Evolutionary conservation across 2,888 invertebrate genomes (phyloP).

Genomic region (Coelinius sp.): DNA sequence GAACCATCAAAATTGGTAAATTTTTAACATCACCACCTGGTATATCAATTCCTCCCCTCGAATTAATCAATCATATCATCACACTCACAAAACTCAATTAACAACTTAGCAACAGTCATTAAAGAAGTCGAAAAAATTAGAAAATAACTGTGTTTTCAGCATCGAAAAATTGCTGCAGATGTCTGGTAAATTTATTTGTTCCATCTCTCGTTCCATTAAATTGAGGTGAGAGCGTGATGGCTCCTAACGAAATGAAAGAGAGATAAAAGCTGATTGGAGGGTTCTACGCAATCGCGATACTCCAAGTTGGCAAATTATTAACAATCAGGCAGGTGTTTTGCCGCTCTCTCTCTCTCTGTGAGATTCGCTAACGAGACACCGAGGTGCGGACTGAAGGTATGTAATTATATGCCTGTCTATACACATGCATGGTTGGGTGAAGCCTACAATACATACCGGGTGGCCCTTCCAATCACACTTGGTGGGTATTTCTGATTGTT

Average conservation of each 20-base stretch:
- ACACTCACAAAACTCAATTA: constrained; percentile 7
- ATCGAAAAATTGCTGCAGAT: neutral
- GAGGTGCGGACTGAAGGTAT: constrained; percentile 64
- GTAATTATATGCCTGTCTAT: constrained; percentile 59
- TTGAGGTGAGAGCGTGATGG: neutral
- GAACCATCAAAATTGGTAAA: neutral
- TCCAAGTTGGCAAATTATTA: constrained; percentile 63
- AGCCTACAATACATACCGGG: constrained; percentile 53
- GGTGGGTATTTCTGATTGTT: neutral
- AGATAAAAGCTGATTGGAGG: constrained; percentile 12
- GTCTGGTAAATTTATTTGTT: neutral
- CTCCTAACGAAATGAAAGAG: constrained; percentile 21
- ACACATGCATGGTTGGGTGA: constrained; percentile 52
- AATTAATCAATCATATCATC: constrained; percentile 1
- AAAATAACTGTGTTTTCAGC: neutral
- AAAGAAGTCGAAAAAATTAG: neutral
- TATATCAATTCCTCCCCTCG: neutral
- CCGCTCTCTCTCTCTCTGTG: constrained; percentile 52
- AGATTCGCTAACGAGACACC: constrained; percentile 63
- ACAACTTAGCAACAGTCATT: neutral
- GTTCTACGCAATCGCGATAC: constrained; percentile 48
- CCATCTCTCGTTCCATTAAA: neutral
- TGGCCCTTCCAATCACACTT: constrained; percentile 40
- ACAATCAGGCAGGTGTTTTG: constrained; percentile 65
- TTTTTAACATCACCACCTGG: constrained; percentile 12